Percentiles rank a stretch among this genome's conserved stretches.
Evolutionary conservation across 2,797 vertebrate genomes (phyloP).

Genomic region (Aulostomus chinensis): DNA sequence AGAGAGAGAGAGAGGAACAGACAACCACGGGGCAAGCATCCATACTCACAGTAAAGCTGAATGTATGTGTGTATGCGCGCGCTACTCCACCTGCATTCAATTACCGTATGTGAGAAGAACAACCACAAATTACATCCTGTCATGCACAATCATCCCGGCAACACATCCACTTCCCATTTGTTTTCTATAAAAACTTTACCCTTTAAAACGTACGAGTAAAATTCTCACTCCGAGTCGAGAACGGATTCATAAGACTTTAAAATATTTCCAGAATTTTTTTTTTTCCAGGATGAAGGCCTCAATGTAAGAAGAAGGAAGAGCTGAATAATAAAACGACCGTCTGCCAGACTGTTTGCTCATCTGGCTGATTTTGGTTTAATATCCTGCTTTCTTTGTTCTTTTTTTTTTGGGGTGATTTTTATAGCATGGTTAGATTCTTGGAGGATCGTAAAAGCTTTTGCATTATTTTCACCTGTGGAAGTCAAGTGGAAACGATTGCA

Average conservation of each 20-base stretch:
- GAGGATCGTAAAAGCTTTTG: too few species aligned
- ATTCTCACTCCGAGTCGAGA: too few species aligned
- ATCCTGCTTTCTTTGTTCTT: conserved; percentile 67
- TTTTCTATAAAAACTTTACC: conserved; percentile 19
- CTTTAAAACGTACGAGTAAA: too few species aligned
- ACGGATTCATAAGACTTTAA: too few species aligned
- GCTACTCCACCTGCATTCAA: conserved; percentile 22
- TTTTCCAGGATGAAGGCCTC: conserved; percentile 20
- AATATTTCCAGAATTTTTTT: too few species aligned
- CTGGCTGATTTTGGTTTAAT: conserved; percentile 75
- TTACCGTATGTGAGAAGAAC: conserved; percentile 24
- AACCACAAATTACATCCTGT: conserved; percentile 33
- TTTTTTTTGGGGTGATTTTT: too few species aligned
- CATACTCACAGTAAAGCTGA: neutral
- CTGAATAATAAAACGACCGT: conserved; percentile 24
- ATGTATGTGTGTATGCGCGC: conserved; percentile 1
- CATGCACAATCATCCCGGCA: conserved; percentile 3
- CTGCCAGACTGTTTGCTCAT: conserved; percentile 27
- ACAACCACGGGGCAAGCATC: neutral
- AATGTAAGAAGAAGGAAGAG: conserved; percentile 18
- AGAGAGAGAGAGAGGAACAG: neutral
- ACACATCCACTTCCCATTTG: conserved; percentile 7
- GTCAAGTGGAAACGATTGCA: too few species aligned
- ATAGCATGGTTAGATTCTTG: conserved; percentile 29
- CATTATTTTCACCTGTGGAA: too few species aligned